These are phyloP conservation scores for Heliconius charithonia DNA, from an alignment of 2,888 invertebrate species.

Conservation along the genomic window DNA sequence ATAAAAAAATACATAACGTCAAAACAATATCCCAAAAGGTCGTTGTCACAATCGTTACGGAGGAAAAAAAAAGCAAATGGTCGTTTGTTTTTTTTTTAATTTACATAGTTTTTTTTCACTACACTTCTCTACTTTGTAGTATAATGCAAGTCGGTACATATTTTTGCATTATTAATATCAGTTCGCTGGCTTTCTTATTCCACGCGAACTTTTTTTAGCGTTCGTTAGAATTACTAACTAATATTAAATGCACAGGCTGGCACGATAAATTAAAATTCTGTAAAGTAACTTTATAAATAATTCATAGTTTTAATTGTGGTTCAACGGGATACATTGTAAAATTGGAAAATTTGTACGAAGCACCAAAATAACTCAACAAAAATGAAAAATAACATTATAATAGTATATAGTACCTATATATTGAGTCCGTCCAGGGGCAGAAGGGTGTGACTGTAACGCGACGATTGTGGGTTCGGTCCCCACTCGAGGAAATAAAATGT, in stretches of 20 bases:
- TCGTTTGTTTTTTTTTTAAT: not conserved
- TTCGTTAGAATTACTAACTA: conserved; percentile 26
- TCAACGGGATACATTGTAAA: conserved; percentile 12
- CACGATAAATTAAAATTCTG: conserved; percentile 15
- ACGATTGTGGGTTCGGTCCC: too few species aligned
- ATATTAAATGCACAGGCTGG: conserved; percentile 20
- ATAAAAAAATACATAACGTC: not conserved
- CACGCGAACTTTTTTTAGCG: conserved; percentile 25
- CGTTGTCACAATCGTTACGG: not conserved
- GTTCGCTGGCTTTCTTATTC: conserved; percentile 16
- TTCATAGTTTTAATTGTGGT: conserved; percentile 20
- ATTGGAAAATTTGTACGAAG: conserved; percentile 3
- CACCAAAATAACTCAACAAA: not conserved
- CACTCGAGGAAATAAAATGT: too few species aligned
- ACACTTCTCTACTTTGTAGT: not conserved
- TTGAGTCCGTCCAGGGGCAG: too few species aligned
- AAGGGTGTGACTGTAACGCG: too few species aligned
- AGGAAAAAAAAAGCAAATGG: not conserved
- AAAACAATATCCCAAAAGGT: conserved; percentile 12
- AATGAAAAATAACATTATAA: not conserved
- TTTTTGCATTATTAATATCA: conserved; percentile 21
- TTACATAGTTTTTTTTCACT: not conserved
- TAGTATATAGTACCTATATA: too few species aligned
- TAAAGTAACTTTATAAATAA: conserved; percentile 15
- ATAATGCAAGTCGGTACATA: not conserved